A percentile compares a stretch with the other conserved stretches of the same genome.
phyloP scores from a whole-genome alignment of 2,113 vertebrate genomes.

The Vulpes lagopus region DNA sequence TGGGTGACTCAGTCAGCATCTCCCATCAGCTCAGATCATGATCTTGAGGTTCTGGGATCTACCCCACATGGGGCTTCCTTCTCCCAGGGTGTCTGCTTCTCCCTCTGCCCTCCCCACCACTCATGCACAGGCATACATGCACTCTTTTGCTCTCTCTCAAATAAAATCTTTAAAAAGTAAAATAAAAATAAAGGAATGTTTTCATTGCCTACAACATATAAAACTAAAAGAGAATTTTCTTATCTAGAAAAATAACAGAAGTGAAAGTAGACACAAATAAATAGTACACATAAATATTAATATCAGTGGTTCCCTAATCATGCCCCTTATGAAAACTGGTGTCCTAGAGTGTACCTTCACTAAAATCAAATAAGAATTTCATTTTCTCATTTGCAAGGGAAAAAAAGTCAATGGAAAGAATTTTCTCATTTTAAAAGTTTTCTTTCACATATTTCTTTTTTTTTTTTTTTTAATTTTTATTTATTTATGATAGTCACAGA shows the following conservation, averaged over 20 bases:
- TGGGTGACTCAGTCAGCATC: neutral
- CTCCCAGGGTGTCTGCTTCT: neutral
- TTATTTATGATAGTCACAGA: too few species aligned
- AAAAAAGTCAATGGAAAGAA: neutral
- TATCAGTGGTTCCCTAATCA: neutral
- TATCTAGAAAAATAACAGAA: neutral
- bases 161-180: neutral
- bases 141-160: neutral
- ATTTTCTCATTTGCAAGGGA: slow-evolving; percentile 19
- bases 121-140: neutral
- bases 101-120: neutral
- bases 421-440: slow-evolving; percentile 17
- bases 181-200: neutral
- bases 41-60: neutral
- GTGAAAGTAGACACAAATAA: slow-evolving; percentile 11
- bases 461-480: too few species aligned
- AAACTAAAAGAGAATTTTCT: neutral
- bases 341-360: neutral
- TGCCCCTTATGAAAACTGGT: neutral
- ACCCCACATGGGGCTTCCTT: neutral
- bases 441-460: slow-evolving; percentile 37
- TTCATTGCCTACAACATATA: neutral
- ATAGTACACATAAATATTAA: neutral
- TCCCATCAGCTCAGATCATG: neutral
- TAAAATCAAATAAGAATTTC: slow-evolving; percentile 46